Conservation (phyloP, 2,797 vertebrate species). For the Sebastes diaconus region DNA sequence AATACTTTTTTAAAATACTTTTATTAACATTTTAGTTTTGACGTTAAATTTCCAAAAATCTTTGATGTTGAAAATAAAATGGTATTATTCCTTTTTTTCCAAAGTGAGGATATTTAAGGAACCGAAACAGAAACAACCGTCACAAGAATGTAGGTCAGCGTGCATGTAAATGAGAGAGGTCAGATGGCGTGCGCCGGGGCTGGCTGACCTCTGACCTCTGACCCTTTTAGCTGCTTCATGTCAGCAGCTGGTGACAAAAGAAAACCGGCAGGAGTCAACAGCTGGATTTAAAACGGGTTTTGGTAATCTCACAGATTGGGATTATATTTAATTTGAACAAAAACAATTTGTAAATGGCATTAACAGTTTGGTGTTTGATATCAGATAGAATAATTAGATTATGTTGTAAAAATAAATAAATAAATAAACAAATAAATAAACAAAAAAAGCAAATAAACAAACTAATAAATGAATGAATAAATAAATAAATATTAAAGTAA, state of each 20-base stretch:
- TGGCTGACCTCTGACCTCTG: conserved; percentile 75
- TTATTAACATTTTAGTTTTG: no score
- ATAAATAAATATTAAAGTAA: no score
- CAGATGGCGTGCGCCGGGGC: conserved; percentile 65
- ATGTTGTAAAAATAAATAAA: neutral
- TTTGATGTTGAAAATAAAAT: neutral
- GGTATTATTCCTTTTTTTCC: no score
- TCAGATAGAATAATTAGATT: neutral
- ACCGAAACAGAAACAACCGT: neutral
- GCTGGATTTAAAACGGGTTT: conserved; percentile 18
- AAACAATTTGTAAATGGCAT: conserved; percentile 11
- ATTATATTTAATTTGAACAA: neutral
- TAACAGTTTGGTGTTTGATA: neutral
- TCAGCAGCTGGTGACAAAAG: conserved; percentile 52
- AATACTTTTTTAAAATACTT: neutral
- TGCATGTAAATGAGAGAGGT: conserved; percentile 65
- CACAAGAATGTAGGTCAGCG: conserved; percentile 52
- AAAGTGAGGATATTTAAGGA: neutral
- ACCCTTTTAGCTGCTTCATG: conserved; percentile 46
- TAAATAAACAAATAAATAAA: no score
- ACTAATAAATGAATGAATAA: no score
- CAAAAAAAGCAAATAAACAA: no score
- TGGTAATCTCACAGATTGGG: neutral
- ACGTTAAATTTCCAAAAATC: neutral
- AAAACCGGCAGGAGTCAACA: conserved; percentile 28